phyloP scores from a whole-genome alignment of 2,113 vertebrate genomes.

The Sula dactylatra region DNA sequence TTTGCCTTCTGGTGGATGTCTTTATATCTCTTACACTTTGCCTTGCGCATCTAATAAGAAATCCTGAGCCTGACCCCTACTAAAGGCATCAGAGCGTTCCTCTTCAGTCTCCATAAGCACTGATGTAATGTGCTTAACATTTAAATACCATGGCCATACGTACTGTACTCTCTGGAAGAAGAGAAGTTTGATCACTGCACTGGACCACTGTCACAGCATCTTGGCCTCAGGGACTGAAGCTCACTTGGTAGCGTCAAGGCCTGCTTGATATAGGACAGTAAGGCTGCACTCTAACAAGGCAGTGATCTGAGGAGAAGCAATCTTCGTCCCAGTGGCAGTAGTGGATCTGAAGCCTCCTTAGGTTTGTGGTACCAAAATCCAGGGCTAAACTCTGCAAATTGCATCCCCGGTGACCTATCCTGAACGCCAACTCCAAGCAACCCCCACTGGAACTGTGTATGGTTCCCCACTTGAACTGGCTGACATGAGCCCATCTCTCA shows the following conservation, averaged over 20 bases:
- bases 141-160: neutral
- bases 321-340: neutral
- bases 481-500: neutral
- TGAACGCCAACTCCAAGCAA: neutral
- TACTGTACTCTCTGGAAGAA: neutral
- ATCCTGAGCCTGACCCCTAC: neutral
- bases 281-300: neutral
- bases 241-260: neutral
- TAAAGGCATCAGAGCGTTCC: neutral
- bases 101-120: neutral
- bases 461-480: neutral
- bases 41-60: neutral
- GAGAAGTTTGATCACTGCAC: neutral
- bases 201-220: neutral
- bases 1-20: neutral
- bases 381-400: neutral
- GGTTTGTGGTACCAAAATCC: neutral
- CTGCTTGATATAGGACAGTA: neutral
- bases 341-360: neutral
- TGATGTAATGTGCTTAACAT: neutral
- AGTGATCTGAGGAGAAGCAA: neutral
- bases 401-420: neutral
- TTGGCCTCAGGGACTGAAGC: neutral
- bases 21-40: neutral
- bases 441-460: neutral